Conservation (phyloP, 1,140 invertebrate genomes). For the Aporrectodea caliginosa region DNA sequence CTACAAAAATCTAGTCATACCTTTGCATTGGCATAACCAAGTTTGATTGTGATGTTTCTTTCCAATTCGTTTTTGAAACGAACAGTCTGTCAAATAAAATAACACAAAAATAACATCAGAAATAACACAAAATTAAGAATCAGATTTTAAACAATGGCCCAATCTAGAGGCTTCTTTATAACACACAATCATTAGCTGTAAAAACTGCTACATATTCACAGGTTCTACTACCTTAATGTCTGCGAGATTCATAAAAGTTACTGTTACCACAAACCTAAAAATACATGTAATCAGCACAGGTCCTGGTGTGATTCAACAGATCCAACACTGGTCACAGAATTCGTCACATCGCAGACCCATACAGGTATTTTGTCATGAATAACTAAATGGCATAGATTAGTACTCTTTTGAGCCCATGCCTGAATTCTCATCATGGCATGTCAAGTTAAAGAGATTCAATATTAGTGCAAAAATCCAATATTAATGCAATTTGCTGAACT, state of each 20-base stretch:
- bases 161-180: conserved; percentile 10
- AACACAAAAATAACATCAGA: no score
- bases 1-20: conserved; percentile 31
- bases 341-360: no score
- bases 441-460: no score
- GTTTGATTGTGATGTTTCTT: conserved; percentile 98
- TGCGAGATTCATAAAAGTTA: not conserved
- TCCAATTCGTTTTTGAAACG: conserved; percentile 99
- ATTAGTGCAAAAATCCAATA: no score
- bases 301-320: no score
- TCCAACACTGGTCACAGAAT: no score
- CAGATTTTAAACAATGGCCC: conserved; percentile 22
- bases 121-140: no score
- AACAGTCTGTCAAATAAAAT: conserved; percentile 80
- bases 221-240: not conserved
- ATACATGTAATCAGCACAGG: not conserved
- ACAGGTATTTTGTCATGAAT: no score
- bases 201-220: conserved; percentile 1
- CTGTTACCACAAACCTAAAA: not conserved
- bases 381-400: no score
- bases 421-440: no score
- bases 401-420: no score
- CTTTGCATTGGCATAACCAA: conserved; percentile 71
- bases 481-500: no score
- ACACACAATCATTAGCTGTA: not conserved